phyloP scores from a whole-genome alignment of 2,113 vertebrate genomes.

The Trogon surrucura region DNA sequence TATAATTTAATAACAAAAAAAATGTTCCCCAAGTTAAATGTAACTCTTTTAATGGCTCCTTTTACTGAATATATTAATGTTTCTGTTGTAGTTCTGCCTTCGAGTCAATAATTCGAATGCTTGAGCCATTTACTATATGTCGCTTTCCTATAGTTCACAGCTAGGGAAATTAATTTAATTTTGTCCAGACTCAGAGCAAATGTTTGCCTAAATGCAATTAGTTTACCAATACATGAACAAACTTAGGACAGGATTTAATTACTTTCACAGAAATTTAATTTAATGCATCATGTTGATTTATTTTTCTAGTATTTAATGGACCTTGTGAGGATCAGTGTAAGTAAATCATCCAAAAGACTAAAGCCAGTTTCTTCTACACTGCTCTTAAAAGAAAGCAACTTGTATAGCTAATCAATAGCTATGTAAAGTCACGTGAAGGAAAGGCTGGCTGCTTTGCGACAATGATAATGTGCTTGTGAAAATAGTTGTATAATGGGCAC shows the following conservation, averaged over 20 bases:
- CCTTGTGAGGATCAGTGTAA: neutral
- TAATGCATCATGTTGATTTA: neutral
- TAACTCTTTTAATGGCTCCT: neutral
- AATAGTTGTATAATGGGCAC: neutral
- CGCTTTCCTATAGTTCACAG: slow-evolving; percentile 7
- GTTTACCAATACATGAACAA: slow-evolving; percentile 57
- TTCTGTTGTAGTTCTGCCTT: slow-evolving; percentile 4
- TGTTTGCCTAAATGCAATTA: slow-evolving; percentile 65
- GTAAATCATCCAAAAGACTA: slow-evolving; percentile 15
- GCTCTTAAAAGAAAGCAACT: neutral
- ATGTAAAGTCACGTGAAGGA: neutral
- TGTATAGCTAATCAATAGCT: neutral
- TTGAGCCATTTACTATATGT: slow-evolving; percentile 8
- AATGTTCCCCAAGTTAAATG: neutral
- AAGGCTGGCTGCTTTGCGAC: neutral
- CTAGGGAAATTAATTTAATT: slow-evolving; percentile 60
- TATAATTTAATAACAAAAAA: neutral
- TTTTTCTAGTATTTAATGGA: slow-evolving; percentile 18
- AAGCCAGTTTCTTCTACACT: neutral
- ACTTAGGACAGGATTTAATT: slow-evolving; percentile 55
- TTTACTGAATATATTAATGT: neutral
- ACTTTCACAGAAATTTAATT: slow-evolving; percentile 56
- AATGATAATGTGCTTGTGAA: neutral
- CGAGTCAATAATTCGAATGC: slow-evolving; percentile 16
- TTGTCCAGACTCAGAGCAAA: slow-evolving; percentile 51